These are phyloP conservation scores for Urocitellus parryii DNA, from an alignment of 2,113 vertebrate genomes.

Conservation along the genomic window DNA sequence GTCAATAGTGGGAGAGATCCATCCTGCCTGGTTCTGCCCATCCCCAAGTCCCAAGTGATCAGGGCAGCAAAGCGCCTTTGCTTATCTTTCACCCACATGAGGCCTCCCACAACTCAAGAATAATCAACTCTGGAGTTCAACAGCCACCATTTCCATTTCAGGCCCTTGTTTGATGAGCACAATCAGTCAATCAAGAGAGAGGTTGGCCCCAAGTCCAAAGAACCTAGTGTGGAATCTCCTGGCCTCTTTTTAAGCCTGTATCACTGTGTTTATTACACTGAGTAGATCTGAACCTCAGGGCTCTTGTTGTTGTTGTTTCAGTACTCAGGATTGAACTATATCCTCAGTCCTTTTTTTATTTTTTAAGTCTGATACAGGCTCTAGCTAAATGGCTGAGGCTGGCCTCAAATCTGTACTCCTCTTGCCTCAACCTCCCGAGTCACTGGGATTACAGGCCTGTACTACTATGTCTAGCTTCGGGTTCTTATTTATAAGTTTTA, in stretches of 20 bases:
- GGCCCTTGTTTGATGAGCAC: not conserved
- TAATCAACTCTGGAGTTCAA: not conserved
- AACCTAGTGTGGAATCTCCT: not conserved
- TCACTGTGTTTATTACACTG: not conserved
- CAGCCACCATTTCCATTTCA: not conserved
- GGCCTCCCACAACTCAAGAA: not conserved
- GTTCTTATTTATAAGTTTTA: not conserved
- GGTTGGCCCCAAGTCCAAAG: not conserved
- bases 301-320: too few relatives aligned
- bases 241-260: not conserved
- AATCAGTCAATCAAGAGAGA: not conserved
- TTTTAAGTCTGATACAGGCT: too few relatives aligned
- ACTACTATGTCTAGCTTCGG: not conserved
- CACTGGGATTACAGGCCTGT: too few relatives aligned
- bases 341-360: too few relatives aligned
- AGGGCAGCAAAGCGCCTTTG: rapidly evolving
- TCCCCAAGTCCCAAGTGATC: not conserved
- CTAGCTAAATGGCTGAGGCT: too few relatives aligned
- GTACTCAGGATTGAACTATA: too few relatives aligned
- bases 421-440: too few relatives aligned
- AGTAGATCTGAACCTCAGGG: not conserved
- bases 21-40: not conserved
- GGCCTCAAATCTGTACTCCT: too few relatives aligned
- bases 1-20: not conserved
- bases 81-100: not conserved